Evolutionary conservation across 1,140 invertebrate genomes (phyloP), one percentile per base, ranked within the genome.

Genomic region (Oedothorax gibbosus): DNA sequence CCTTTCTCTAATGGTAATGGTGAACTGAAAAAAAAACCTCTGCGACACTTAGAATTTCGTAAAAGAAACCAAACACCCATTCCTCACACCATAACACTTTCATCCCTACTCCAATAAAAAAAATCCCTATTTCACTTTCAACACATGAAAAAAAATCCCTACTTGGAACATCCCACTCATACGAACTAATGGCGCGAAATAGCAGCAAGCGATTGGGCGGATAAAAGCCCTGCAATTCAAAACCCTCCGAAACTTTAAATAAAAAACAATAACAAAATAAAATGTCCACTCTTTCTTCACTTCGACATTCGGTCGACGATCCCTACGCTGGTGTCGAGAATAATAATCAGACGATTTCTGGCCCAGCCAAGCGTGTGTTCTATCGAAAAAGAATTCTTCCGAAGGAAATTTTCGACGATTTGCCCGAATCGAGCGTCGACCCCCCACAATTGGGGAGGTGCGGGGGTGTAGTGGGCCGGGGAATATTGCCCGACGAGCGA

Each of bases 391-490:
- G 81, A 50, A 82, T 82, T 62, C 50, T 53, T 15, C 81, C 81
- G 7, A 14, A 35, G n/a, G 81, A 83, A 76, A 83, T 83, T 83
- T 76, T 83, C 11, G 62, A 75, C 35, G 81, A 83, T 68, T 76
- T 83, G 71, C 81, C 71, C 35, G 81, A 83, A 76, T 75, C 81
- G 71, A 66, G 50, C 71, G 81, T 83, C 81, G 81, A 83, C 81
- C 81, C 81, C 81, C 81, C 71, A n/a, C 21, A 21, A n/a, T 49
- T 21, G 49, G 56, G 64, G 18, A 49, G 57, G 54, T 50, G 56
- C 21, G 51, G 72, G 53, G 71, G 53, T 21, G 53, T 12, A 20
- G 71, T 54, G 54, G 21, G 56, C 57, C 11, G 60, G 21, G 71
- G 51, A 21, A 12, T 15, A 56, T 56, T 79, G 62, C 35, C 64